Evolutionary conservation across 2,888 invertebrate species (phyloP).

Genomic region (Nemurella pictetii): DNA sequence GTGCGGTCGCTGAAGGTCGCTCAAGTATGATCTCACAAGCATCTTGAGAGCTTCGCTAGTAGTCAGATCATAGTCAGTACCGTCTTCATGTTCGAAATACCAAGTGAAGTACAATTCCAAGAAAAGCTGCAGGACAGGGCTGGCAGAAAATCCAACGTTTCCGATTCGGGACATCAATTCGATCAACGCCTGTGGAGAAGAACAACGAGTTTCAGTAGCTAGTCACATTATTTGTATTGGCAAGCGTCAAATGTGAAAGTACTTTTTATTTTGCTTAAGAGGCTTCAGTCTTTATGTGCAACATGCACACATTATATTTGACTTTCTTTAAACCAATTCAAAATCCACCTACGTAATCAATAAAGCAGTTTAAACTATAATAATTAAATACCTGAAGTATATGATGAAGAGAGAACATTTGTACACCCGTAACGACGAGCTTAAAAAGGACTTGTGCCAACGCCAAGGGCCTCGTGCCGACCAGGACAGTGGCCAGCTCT

Average conservation of each 20-base stretch:
- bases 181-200: conserved; percentile 59
- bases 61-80: conserved; percentile 40
- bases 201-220: too few species aligned
- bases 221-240: too few species aligned
- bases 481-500: conserved; percentile 58
- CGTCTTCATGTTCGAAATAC: conserved; percentile 23
- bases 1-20: conserved; percentile 43
- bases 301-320: too few species aligned
- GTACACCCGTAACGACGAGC: conserved; percentile 52
- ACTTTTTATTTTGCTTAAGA: too few species aligned
- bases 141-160: conserved; percentile 51
- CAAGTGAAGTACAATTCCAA: conserved; percentile 43
- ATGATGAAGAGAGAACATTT: conserved; percentile 48
- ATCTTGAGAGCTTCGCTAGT: conserved; percentile 46
- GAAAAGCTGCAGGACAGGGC: conserved; percentile 45
- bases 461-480: conserved; percentile 54
- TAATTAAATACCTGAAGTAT: conserved; percentile 44
- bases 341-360: neutral
- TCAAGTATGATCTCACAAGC: conserved; percentile 49
- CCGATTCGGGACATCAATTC: conserved; percentile 69
- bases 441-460: conserved; percentile 56
- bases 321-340: neutral
- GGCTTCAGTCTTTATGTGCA: too few species aligned
- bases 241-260: too few species aligned
- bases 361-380: neutral